Percentiles rank a stretch among this genome's conserved stretches.
phyloP scores from a whole-genome alignment of 2,888 invertebrate genomes.

The Amphipoea lucens region DNA sequence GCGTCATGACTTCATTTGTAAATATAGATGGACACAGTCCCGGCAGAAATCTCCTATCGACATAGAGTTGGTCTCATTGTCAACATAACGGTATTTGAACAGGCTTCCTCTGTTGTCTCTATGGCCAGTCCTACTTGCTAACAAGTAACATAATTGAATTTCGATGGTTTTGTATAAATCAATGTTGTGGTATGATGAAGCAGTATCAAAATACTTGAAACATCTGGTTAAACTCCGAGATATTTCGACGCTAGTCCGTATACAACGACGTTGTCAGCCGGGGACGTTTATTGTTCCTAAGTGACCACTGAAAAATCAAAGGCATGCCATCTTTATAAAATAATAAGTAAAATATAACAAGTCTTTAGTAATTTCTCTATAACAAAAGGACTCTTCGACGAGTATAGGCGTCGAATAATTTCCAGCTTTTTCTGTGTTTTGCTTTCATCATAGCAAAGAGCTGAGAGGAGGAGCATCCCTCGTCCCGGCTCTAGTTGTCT shows the following conservation, averaged over 20 bases:
- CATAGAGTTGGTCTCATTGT: conserved; percentile 10
- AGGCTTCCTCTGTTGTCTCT: background rate
- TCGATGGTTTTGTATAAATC: conserved; percentile 4
- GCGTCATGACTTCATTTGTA: conserved; percentile 23
- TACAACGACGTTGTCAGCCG: background rate
- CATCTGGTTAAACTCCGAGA: background rate
- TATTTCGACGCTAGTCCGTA: background rate
- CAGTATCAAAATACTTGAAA: background rate
- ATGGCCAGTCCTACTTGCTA: background rate
- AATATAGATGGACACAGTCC: conserved; percentile 18
- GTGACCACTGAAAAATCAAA: background rate
- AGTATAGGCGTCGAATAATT: background rate
- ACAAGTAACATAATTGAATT: background rate
- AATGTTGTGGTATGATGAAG: conserved; percentile 1
- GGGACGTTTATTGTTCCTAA: background rate
- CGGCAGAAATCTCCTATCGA: conserved; percentile 2
- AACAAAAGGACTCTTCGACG: background rate
- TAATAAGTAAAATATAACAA: background rate
- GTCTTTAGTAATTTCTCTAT: background rate
- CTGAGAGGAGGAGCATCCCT: background rate
- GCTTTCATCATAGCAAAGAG: background rate
- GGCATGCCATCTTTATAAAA: background rate
- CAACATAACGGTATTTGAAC: conserved; percentile 24
- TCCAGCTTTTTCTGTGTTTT: background rate
- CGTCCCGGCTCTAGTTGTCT: background rate